Evolutionary conservation across 92 coral and sea anemone genomes (phyloP), one percentile per base, ranked within the genome.

Genomic region (Epizoanthus rinbou): DNA sequence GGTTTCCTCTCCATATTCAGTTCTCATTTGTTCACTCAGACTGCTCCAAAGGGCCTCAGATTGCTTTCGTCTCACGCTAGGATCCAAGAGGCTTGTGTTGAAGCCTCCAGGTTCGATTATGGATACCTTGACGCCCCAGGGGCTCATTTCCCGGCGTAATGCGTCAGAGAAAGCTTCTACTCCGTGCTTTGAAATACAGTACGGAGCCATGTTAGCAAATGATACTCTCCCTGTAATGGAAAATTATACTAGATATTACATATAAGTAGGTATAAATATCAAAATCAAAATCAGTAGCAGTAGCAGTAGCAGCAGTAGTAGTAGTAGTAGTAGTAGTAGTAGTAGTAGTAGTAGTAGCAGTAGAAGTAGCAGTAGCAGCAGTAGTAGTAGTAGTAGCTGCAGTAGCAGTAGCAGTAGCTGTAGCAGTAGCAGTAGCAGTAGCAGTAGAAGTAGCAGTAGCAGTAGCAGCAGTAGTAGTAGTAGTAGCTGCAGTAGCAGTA

Each of bases 81-180:
- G 70, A 11, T 78, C 39, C 39, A 78, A 62, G 54, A 78, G 82
- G 19, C 64, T 78, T 43, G 82, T 78, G 15, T 21, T 21, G 70
- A 35, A 43, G 17, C 82, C 82, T 13, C 82, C 82, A 22, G 82
- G 82, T 41, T 60, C 82, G 9, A 78, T 78, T 19, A 78, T 43
- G 59, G 82, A 78, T 19, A 78, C 82, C 11, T 28, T 33, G 6
- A 78, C 71, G 41, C 47, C 66, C 82, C 82, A 78, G 52, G 82
- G 82, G 47, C 71, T 69, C 82, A 78, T 78, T 37, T 78, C 82
- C 24, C 82, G 82, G 8, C 82, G 82, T 28, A 78, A 10, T 22
- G 82, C 82, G 56, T 78, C 82, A n/a, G 82, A 78, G 53, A 78
- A 78, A 18, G 82, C 82, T 39, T 78, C 82, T 16, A 78, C 82